Evolutionary conservation across 2,113 vertebrate species (phyloP), one percentile per base, ranked within the genome.

Genomic region (Tupaia chinensis): DNA sequence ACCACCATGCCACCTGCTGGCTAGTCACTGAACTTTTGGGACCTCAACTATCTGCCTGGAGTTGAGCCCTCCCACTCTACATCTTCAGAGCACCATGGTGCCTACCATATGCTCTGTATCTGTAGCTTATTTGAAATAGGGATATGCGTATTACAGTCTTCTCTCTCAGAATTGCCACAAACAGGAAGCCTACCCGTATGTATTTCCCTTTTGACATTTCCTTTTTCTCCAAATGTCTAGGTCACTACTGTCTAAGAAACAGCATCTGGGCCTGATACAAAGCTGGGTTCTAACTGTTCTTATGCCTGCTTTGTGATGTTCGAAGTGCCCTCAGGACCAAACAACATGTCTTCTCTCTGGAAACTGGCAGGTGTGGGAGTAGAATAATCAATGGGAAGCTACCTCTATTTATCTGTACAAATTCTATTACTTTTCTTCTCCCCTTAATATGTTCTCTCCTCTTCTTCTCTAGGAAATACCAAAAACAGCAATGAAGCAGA

Each of bases 171-270:
- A 27, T 53, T 27, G 6, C 23, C 53, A 12, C 61, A 44, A 53
- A 61, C 14, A 60, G 61, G 68, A 54, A 44, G 5, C 32, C 25
- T 63, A 6, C 58, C 6, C 19, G n/a, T 9, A 23, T 66, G 20
- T 23, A 10, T 2, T n/a, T 87, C n/a, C 34, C 14, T 1, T 60
- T 20, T 56, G 25, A 72, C 60, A 65, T 54, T 70, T 53, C 27
- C 32, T 61, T 34, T n/a, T 54, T 56, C 83, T 11, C 25, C 2
- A 99, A 99, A 99, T 99, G 99, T 99, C 99, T 99, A 99, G 98
- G 99, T 99, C 99, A 98, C 99, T 99, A 99, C 99, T 99, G 99
- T 99, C 98, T 96, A 99, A 99, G 99, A 99, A 99, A 99, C 99
- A 98, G 98, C 99, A 99, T 99, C 99, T 98, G 99, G 98, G 98